Base-by-base conservation (phyloP, 2,797 vertebrate genomes). In the Rhynchonycteris naso region DNA sequence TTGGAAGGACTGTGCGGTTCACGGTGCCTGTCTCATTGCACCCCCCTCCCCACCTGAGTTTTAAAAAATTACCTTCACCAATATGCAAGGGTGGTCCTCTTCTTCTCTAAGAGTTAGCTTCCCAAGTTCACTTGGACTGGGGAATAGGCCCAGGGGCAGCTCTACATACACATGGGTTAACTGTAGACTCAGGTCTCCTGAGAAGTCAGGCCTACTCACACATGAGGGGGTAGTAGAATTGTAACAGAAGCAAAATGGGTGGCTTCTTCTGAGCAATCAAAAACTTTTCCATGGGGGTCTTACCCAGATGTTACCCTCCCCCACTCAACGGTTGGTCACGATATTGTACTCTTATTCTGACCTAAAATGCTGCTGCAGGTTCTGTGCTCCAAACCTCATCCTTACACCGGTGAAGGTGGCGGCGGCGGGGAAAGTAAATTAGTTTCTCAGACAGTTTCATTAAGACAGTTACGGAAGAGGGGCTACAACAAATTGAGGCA, bases 381-480 rank as follows among this genome's bases (percentile, higher is more conserved):
- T 66, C 91, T 52, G 12, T 54, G 71, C 87, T 90, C 61, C 26
- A 79, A 92, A 86, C 66, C 56, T 72, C 22, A 72, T 63, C 94
- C 78, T 82, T 82, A 52, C 52, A 69, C 33, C 21, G 28, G 12
- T 21, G 71, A 95, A 58, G 0, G 7, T 10, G 5, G 13, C 5
- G 7, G 33, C 80, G 79, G 84, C 16, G 1, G 88, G 75, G 90
- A 94, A 91, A 89, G 78, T n/a, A 56, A 95, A 58, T 95, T 86
- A 59, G 69, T 93, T 95, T 82, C 85, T 79, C 85, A 76, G 90
- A 91, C 82, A 85, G 61, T 95, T 96, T 95, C 94, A 68, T 95
- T 94, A 93, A 90, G 96, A 82, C 85, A 81, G 58, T 90, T 89
- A 71, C 5, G 0, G 76, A 76, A 84, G 74, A 75, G 50, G 54